Percentiles rank a stretch among this genome's conserved stretches.
phyloP scores from a whole-genome alignment of 2,797 vertebrate species.

The Rhinogobio ventralis region DNA sequence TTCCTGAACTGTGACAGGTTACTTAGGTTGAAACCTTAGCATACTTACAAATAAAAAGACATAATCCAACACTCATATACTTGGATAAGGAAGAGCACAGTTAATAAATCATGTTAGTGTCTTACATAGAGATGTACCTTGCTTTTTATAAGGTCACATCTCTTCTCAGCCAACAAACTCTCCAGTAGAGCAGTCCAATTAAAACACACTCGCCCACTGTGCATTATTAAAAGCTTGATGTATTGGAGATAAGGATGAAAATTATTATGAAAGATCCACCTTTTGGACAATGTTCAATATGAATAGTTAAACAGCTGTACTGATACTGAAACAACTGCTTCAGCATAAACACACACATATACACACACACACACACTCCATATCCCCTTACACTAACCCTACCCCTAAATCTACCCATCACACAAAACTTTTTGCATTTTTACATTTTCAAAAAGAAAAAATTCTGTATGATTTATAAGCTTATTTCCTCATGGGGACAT shows the following conservation, averaged over 20 bases:
- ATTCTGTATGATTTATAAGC: too few relatives aligned
- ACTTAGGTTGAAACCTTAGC: background rate
- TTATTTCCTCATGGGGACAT: too few relatives aligned
- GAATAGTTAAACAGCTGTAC: background rate
- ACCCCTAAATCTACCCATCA: too few relatives aligned
- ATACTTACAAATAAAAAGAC: background rate
- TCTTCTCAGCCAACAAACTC: constrained; percentile 10
- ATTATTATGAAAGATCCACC: background rate
- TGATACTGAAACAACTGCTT: background rate
- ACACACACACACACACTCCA: too few relatives aligned
- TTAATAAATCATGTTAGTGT: constrained; percentile 4
- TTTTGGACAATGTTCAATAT: background rate
- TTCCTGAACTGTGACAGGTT: background rate
- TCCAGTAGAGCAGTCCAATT: background rate
- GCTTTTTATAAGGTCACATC: constrained; percentile 22
- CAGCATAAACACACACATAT: background rate
- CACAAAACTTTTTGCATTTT: too few relatives aligned
- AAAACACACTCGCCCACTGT: constrained; percentile 12
- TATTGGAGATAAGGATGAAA: background rate
- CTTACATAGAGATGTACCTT: background rate
- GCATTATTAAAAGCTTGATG: background rate
- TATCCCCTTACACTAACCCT: too few relatives aligned
- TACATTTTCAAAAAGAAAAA: too few relatives aligned
- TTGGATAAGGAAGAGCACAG: background rate
- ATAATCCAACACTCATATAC: background rate